Evolutionary conservation across 2,797 vertebrate species (phyloP).

Genomic region (Sebastes melanostomus): DNA sequence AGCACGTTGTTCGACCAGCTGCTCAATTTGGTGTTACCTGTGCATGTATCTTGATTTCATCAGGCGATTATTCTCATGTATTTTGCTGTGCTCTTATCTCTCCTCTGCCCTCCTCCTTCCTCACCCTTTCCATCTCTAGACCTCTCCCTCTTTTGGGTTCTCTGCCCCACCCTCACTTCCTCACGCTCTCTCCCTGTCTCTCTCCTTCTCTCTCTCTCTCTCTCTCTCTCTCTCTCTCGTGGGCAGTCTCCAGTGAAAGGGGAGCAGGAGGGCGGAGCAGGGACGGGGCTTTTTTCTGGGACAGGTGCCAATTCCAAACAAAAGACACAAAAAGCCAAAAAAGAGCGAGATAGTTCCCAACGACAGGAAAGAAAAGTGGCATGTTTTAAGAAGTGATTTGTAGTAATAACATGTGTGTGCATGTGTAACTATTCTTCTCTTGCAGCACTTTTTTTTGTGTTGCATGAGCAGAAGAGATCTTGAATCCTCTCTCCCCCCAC

Average conservation of each 20-base stretch:
- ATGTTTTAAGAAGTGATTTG: constrained; percentile 69
- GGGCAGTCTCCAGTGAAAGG: constrained; percentile 81
- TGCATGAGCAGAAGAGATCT: constrained; percentile 62
- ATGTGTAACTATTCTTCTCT: constrained; percentile 50
- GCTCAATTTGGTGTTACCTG: constrained; percentile 55
- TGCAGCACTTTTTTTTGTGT: constrained; percentile 37
- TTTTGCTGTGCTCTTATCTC: constrained; percentile 63
- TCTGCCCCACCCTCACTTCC: constrained; percentile 72
- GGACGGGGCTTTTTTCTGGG: constrained; percentile 88
- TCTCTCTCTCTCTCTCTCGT: constrained; percentile 69
- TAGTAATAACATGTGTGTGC: constrained; percentile 48
- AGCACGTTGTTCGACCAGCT: constrained; percentile 52
- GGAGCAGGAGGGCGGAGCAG: constrained; percentile 83
- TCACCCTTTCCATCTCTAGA: constrained; percentile 66
- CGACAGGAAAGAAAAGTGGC: constrained; percentile 64
- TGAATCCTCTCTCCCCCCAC: constrained; percentile 53
- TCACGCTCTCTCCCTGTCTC: constrained; percentile 29
- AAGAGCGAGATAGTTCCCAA: constrained; percentile 80
- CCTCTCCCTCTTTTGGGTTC: constrained; percentile 69
- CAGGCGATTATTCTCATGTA: constrained; percentile 40
- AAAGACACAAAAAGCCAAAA: constrained; percentile 94
- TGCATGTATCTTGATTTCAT: constrained; percentile 48
- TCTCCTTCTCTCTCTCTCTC: constrained; percentile 53
- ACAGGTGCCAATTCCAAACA: constrained; percentile 96
- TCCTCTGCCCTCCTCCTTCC: constrained; percentile 53